phyloP scores from a whole-genome alignment of 2,888 invertebrate species.

The Drosophila koepferae region DNA sequence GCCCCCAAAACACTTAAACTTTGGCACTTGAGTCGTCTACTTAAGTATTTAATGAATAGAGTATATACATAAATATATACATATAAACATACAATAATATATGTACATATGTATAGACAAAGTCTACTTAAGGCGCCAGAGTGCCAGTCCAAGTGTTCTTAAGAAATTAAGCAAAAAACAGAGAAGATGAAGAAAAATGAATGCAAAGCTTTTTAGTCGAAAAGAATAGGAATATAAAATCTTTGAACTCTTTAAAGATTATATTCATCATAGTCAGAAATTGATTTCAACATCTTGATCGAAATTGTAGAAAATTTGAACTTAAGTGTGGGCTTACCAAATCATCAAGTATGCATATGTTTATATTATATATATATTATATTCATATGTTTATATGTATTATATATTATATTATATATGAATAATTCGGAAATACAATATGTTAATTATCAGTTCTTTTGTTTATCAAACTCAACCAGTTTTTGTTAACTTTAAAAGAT shows the following conservation, averaged over 20 bases:
- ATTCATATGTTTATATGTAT: background rate
- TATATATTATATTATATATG: background rate
- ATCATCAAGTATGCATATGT: conserved; percentile 31
- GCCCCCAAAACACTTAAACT: conserved; percentile 60
- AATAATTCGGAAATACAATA: background rate
- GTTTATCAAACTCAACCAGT: background rate
- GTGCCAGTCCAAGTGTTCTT: conserved; percentile 69
- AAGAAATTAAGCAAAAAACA: conserved; percentile 50
- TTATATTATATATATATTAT: background rate
- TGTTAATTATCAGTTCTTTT: background rate
- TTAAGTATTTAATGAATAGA: conserved; percentile 76
- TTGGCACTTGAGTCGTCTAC: conserved; percentile 72
- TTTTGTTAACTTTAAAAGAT: background rate
- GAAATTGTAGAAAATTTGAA: conserved; percentile 23
- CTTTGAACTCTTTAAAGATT: conserved; percentile 22
- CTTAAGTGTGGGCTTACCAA: conserved; percentile 45
- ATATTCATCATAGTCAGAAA: conserved; percentile 62
- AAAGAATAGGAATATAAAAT: conserved; percentile 15
- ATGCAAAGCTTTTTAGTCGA: conserved; percentile 18
- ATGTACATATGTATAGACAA: conserved; percentile 13
- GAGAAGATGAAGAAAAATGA: background rate
- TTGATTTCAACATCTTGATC: conserved; percentile 70
- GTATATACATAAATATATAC: conserved; percentile 5
- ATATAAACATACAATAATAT: conserved; percentile 5
- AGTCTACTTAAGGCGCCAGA: conserved; percentile 75